phyloP scores from a whole-genome alignment of 1,140 invertebrate species.

The Babylonia areolata region DNA sequence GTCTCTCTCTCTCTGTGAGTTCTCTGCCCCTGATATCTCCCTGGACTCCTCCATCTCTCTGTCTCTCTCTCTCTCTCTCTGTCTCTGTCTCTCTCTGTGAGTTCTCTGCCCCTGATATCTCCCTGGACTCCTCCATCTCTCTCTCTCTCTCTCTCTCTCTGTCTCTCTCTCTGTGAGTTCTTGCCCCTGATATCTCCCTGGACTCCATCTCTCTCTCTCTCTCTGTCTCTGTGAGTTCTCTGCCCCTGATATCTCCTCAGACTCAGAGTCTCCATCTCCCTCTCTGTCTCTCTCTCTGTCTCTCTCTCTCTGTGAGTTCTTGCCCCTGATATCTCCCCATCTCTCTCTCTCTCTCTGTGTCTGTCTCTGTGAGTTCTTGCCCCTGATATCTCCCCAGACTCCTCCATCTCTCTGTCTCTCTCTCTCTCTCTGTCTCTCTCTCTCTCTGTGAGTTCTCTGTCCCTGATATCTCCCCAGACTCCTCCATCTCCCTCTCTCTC shows the following conservation, averaged over 20 bases:
- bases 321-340: neutral
- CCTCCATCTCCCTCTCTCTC: no score
- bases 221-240: neutral
- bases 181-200: neutral
- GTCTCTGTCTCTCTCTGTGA: neutral
- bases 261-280: no score
- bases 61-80: neutral
- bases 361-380: neutral
- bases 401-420: neutral
- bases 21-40: neutral
- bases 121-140: no score
- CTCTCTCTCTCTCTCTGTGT: neutral
- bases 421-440: no score
- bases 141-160: slow-evolving; percentile 14
- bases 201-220: neutral
- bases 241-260: neutral
- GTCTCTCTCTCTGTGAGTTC: neutral
- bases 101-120: no score
- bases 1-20: neutral
- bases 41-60: neutral
- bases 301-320: neutral
- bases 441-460: neutral
- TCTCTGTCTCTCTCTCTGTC: neutral
- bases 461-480: no score
- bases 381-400: no score